Evolutionary conservation across 1,140 invertebrate genomes (phyloP).

Genomic region (Listronotus bonariensis): DNA sequence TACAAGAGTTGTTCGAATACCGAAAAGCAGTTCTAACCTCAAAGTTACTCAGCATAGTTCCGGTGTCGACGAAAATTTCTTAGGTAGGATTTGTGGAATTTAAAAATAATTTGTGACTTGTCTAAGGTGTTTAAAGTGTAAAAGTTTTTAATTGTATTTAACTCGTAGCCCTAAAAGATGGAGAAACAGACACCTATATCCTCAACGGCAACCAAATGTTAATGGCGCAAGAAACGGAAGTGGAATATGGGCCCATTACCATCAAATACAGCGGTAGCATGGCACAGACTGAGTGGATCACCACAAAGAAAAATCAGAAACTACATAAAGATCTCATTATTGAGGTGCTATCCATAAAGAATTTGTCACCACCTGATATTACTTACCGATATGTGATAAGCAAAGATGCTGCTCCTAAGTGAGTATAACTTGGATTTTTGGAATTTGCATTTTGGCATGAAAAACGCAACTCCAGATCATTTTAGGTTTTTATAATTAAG

Average conservation of each 20-base stretch:
- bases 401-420: conserved; percentile 60
- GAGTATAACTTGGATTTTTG: conserved; percentile 23
- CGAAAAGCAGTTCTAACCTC: conserved; percentile 80
- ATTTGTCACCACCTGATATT: conserved; percentile 73
- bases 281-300: conserved; percentile 73
- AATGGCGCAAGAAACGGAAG: conserved; percentile 68
- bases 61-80: conserved; percentile 69
- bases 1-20: conserved; percentile 76
- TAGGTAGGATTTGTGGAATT: conserved; percentile 62
- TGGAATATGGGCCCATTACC: conserved; percentile 70
- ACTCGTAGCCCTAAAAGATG: conserved; percentile 46
- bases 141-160: neutral
- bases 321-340: conserved; percentile 75
- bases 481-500: too few species aligned
- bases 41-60: conserved; percentile 70
- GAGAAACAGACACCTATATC: conserved; percentile 63
- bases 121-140: too few species aligned
- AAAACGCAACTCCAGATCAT: conserved; percentile 21
- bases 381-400: conserved; percentile 69
- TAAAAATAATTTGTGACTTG: too few species aligned
- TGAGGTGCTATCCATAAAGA: conserved; percentile 75
- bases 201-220: conserved; percentile 82
- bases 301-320: conserved; percentile 68
- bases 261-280: conserved; percentile 84
- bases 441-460: conserved; percentile 15